phyloP scores from a whole-genome alignment of 2,113 vertebrate genomes.

The Pterocles gutturalis region DNA sequence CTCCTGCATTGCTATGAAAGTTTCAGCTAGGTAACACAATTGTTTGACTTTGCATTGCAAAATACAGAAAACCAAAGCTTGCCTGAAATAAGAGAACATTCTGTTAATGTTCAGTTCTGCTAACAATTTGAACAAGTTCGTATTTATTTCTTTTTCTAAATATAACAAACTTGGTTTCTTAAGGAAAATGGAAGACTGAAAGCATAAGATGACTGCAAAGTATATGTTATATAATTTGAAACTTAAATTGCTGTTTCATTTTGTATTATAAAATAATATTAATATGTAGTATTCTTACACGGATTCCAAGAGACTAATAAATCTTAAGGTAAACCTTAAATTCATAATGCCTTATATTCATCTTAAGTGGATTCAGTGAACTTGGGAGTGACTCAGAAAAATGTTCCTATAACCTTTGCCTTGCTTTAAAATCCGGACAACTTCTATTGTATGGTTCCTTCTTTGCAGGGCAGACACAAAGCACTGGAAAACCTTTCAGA shows the following conservation, averaged over 20 bases:
- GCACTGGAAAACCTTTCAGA: not conserved
- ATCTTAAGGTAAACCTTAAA: not conserved
- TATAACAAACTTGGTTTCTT: not conserved
- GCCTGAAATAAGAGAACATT: not conserved
- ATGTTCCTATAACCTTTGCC: not conserved
- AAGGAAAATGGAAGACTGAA: not conserved
- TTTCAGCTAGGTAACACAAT: not conserved
- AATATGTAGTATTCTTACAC: not conserved
- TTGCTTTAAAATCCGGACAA: not conserved
- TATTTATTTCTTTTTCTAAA: not conserved
- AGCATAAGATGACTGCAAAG: not conserved
- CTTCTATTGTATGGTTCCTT: not conserved
- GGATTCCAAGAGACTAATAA: not conserved
- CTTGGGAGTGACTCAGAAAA: not conserved
- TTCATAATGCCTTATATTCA: not conserved
- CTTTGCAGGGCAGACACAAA: not conserved
- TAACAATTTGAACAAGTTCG: not conserved
- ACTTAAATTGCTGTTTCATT: not conserved
- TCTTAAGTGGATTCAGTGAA: not conserved
- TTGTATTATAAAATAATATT: not conserved
- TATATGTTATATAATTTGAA: not conserved
- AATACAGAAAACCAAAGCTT: not conserved
- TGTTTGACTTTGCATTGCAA: not conserved
- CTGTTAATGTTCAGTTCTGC: not conserved
- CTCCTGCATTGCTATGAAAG: not conserved